Conservation (phyloP, 2,888 invertebrate genomes). For the Psococerastis gibbosa region DNA sequence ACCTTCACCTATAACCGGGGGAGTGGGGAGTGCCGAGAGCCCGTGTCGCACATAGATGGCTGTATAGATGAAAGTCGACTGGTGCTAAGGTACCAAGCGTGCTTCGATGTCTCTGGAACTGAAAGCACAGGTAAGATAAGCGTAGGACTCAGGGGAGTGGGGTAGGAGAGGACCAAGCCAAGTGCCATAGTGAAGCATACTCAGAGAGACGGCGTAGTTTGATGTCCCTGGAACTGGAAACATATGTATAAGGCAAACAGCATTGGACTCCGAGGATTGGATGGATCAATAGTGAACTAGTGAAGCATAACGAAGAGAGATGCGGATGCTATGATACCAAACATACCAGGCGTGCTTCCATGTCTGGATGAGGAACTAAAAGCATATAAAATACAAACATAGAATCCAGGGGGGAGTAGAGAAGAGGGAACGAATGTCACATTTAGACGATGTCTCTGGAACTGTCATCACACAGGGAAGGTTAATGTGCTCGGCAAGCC, state of each 20-base stretch:
- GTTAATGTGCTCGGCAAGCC: too few relatives aligned
- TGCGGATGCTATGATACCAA: too few relatives aligned
- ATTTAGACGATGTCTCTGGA: too few relatives aligned
- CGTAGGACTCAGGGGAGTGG: background rate
- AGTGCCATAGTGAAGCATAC: background rate
- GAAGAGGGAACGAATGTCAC: too few relatives aligned
- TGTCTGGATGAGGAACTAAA: too few relatives aligned
- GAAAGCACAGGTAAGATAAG: conserved; percentile 62
- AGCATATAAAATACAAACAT: background rate
- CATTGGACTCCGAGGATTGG: too few relatives aligned
- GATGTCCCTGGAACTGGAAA: too few relatives aligned
- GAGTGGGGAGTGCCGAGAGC: conserved; percentile 74
- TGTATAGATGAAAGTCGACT: conserved; percentile 84
- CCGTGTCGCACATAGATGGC: conserved; percentile 79
- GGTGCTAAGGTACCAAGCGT: conserved; percentile 81
- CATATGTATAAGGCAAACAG: too few relatives aligned
- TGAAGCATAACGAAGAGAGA: background rate
- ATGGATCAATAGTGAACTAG: background rate
- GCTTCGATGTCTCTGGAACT: conserved; percentile 76
- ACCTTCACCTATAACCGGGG: conserved; percentile 86
- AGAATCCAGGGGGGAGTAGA: background rate
- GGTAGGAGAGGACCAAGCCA: background rate
- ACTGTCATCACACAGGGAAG: too few relatives aligned
- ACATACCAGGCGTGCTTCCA: too few relatives aligned
- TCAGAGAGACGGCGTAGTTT: too few relatives aligned